Evolutionary conservation across 1,140 invertebrate species (phyloP), one percentile per base, ranked within the genome.

Genomic region (Hirudo medicinalis): DNA sequence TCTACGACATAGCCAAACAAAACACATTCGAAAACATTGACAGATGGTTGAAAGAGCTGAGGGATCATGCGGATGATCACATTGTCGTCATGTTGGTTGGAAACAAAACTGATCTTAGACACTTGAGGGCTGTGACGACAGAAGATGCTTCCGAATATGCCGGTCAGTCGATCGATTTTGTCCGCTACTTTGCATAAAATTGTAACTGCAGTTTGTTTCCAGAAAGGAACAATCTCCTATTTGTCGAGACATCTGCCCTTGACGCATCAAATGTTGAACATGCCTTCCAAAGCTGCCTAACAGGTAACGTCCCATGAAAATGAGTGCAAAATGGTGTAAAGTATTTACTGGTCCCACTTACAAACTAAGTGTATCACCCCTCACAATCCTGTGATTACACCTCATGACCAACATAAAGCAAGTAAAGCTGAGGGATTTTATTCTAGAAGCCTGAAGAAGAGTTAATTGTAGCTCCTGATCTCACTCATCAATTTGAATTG

Each of bases 201-300:
- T 40, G 29, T 69, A 36, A 27, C n/a, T n/a, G 11, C 4, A 3
- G 43, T 40, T 22, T 49, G 43, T 17, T 22, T 40, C 67, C 67
- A 70, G 69, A 70, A 25, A 49, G 49, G 78, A 95, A 99, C 84
- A 90, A 91, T 77, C 87, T 99, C 76, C 96, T 92, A 79, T 99
- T 99, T 85, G 99, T 99, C 81, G 97, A 99, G 87, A 99, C 97
- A 71, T 98, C 94, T 75, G 97, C 96, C 75, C 86, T 99, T 80
- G 96, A 99, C 86, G 97, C 95, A 68, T 99, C 96, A 71, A 99
- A 99, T 85, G 97, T 99, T 77, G 96, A 99, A 86, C 90, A 92
- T 77, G 97, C 97, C 83, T 99, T 99, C 86, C 94, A 98, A 85
- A 97, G 99, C 86, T 99, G 99, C 85, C 88, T 99, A 83, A 97